Base-by-base conservation (phyloP, 2,888 invertebrate species). In the Watsonalla binaria region DNA sequence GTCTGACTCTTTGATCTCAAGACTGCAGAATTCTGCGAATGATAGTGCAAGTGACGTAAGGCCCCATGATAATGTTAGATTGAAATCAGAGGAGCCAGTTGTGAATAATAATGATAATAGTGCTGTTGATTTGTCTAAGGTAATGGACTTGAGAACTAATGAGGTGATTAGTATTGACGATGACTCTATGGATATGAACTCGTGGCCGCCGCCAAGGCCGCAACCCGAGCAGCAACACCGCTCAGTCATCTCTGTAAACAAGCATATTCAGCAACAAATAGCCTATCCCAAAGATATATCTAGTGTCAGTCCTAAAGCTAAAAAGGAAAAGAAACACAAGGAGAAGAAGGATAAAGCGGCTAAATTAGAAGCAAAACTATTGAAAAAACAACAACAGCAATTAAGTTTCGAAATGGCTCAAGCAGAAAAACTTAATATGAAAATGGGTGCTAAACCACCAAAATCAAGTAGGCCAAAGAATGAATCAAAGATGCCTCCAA, bases 321-420 rank as follows among this genome's bases (percentile, higher is more conserved):
- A 92, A 67, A 93, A 93, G 66, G 93, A 93, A 68, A 87, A 82
- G 70, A 92, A 92, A 80, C 89, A 90, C 61, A 91, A 83, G 79
- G 91, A 90, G 56, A 91, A 90, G 68, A 91, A 90, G 70, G 87
- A 89, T 70, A 91, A 91, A 74, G 70, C 84, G 15, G 85, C 86
- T 52, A 90, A 90, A 76, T 68, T 88, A 59, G 85, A 86, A 66
- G 86, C 88, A 51, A 92, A 91, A 66, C 65, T 91, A 62, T 59
- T 87, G 53, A 91, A 90, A 62, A 88, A 89, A 70, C 89, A 88
- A 62, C 89, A 90, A 56, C 85, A 84, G 76, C 90, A 86, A 61
- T 66, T 89, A 59, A 84, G 86, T 52, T 80, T 79, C 64, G 86
- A 88, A 70, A 83, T 89, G 80, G 82, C 80, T 47, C 82, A 80